Conservation (phyloP, 53 echinoderm and acorn worm genomes). For the Zoroaster sp. region DNA sequence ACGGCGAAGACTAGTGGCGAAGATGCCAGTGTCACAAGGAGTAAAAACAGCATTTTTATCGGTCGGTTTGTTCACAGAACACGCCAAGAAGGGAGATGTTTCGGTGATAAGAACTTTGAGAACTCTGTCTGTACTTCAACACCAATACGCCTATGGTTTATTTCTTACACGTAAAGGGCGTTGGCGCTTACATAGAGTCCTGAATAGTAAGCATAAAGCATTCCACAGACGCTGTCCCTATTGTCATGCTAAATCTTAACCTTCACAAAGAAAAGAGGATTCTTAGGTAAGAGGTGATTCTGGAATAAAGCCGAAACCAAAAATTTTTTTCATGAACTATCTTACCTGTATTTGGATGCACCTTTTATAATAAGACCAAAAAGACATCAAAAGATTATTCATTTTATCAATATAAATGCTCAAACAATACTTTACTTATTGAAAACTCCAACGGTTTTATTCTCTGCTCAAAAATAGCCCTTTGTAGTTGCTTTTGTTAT, state of each 20-base stretch:
- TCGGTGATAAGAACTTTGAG: background rate
- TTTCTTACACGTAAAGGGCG: background rate
- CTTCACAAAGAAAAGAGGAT: background rate
- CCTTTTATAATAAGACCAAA: background rate
- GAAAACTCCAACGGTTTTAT: background rate
- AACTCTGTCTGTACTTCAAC: background rate
- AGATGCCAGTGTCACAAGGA: constrained; percentile 7
- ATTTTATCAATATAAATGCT: too few species aligned
- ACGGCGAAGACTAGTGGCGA: constrained; percentile 45
- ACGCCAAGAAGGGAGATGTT: background rate
- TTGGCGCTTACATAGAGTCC: constrained; percentile 13
- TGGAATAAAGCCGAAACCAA: background rate
- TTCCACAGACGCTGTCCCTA: constrained; percentile 17
- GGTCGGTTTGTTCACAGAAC: background rate
- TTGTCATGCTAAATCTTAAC: constrained; percentile 28
- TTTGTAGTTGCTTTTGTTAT: background rate
- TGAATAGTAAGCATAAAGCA: background rate
- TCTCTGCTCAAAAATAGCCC: background rate
- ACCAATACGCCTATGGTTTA: background rate
- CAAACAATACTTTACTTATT: background rate
- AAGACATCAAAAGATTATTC: background rate
- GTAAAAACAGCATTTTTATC: constrained; percentile 1
- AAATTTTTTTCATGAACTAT: background rate
- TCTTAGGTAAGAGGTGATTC: background rate
- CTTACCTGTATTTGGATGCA: background rate